These are phyloP conservation scores for Cyprinodon brontotheroides DNA, from an alignment of 2,113 vertebrate genomes.

Conservation along the genomic window DNA sequence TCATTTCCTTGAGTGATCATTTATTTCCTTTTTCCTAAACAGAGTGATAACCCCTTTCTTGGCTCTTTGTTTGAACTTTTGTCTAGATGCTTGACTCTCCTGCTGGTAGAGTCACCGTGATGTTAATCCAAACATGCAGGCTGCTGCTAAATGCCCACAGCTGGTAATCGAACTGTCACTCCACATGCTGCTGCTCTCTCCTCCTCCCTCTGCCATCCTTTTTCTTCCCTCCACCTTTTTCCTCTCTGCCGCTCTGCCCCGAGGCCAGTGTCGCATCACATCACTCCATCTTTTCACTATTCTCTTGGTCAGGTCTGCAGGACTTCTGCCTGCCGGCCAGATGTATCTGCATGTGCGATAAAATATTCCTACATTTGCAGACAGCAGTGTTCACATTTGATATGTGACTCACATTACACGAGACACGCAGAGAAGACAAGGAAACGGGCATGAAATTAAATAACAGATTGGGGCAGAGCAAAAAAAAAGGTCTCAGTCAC, in stretches of 20 bases:
- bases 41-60: conserved; percentile 12
- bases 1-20: background rate
- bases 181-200: conserved; percentile 21
- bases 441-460: conserved; percentile 33
- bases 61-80: background rate
- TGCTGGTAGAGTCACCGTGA: conserved; percentile 44
- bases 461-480: conserved; percentile 63
- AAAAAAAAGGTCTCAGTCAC: conserved; percentile 70
- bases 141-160: conserved; percentile 70
- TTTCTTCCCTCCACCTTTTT: conserved; percentile 25
- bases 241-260: conserved; percentile 36
- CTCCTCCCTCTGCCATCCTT: conserved; percentile 24
- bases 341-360: conserved; percentile 11
- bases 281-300: conserved; percentile 30
- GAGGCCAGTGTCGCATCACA: conserved; percentile 61
- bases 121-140: conserved; percentile 59
- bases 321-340: conserved; percentile 12
- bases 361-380: background rate
- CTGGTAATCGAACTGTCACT: conserved; percentile 59
- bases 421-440: conserved; percentile 6
- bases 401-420: background rate
- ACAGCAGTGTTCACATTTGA: background rate
- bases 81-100: conserved; percentile 27
- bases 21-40: background rate
- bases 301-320: background rate